These are phyloP conservation scores for Drosophila mojavensis DNA, from an alignment of 1,140 invertebrate species.

Conservation along the genomic window DNA sequence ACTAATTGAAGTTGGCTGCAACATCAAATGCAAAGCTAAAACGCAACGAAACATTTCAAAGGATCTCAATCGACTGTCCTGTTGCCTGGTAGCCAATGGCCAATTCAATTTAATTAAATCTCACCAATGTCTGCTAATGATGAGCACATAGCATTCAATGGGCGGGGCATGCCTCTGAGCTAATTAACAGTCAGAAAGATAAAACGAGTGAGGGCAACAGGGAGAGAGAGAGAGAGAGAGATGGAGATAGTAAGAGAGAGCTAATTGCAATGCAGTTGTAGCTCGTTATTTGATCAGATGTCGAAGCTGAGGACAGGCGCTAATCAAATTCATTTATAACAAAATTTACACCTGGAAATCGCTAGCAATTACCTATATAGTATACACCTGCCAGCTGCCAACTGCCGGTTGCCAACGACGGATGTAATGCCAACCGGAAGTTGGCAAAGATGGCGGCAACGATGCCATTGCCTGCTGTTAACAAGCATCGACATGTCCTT, in stretches of 20 bases:
- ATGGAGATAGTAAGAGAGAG: neutral
- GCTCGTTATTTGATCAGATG: conserved; percentile 16
- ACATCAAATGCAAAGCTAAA: conserved; percentile 43
- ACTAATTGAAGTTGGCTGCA: conserved; percentile 43
- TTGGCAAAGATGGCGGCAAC: conserved; percentile 49
- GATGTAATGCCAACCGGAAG: conserved; percentile 76
- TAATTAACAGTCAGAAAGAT: conserved; percentile 11
- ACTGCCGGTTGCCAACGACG: conserved; percentile 39
- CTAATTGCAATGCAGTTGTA: conserved; percentile 30
- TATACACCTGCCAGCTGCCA: conserved; percentile 21
- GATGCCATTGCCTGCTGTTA: conserved; percentile 46
- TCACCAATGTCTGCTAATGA: conserved; percentile 64
- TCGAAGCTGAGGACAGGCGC: conserved; percentile 15
- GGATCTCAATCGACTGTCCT: conserved; percentile 44
- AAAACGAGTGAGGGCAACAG: no score
- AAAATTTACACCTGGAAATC: conserved; percentile 62
- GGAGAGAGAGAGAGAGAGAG: no score
- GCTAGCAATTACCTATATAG: conserved; percentile 44
- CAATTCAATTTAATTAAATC: conserved; percentile 73
- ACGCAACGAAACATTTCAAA: conserved; percentile 34
- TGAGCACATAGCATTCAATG: conserved; percentile 49
- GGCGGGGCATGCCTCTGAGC: conserved; percentile 1
- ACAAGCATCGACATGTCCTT: conserved; percentile 59
- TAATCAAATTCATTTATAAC: conserved; percentile 75
- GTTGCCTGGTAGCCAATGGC: conserved; percentile 33